These are phyloP conservation scores for Ramphastos sulfuratus DNA, from an alignment of 2,113 vertebrate species.

Conservation along the genomic window DNA sequence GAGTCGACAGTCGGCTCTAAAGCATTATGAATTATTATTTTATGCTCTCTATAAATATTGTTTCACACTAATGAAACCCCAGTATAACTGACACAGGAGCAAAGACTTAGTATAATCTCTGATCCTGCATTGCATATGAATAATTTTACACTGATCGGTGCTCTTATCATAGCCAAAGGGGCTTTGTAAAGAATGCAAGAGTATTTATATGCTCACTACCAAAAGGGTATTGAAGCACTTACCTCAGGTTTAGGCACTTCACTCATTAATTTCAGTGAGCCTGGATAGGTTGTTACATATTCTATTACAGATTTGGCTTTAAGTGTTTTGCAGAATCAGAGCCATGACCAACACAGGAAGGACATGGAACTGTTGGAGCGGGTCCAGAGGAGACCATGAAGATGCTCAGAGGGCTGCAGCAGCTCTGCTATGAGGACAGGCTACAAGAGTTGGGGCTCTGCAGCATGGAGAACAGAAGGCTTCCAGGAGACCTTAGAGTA, in stretches of 20 bases:
- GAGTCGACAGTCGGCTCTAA: conserved; percentile 9
- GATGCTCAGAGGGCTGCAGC: too few relatives aligned
- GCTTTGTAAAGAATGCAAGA: neutral
- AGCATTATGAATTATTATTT: conserved; percentile 32
- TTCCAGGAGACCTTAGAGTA: too few relatives aligned
- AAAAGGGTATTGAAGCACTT: neutral
- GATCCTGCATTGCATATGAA: neutral
- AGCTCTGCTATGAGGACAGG: too few relatives aligned
- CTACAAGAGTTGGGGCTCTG: too few relatives aligned
- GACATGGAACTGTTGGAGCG: too few relatives aligned
- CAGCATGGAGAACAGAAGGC: too few relatives aligned
- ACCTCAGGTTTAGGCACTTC: neutral
- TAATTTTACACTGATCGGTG: neutral
- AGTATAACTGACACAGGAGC: neutral
- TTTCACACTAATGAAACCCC: neutral
- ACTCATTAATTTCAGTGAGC: neutral
- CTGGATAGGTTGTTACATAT: neutral
- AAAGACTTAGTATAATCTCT: neutral
- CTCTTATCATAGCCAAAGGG: neutral
- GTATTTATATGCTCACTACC: neutral
- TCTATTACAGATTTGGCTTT: neutral
- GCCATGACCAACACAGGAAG: fast-evolving
- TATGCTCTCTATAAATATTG: conserved; percentile 12
- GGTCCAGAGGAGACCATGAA: too few relatives aligned
- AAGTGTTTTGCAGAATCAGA: neutral